Conservation (phyloP, 2,888 invertebrate species). For the Cheilosia urbana region DNA sequence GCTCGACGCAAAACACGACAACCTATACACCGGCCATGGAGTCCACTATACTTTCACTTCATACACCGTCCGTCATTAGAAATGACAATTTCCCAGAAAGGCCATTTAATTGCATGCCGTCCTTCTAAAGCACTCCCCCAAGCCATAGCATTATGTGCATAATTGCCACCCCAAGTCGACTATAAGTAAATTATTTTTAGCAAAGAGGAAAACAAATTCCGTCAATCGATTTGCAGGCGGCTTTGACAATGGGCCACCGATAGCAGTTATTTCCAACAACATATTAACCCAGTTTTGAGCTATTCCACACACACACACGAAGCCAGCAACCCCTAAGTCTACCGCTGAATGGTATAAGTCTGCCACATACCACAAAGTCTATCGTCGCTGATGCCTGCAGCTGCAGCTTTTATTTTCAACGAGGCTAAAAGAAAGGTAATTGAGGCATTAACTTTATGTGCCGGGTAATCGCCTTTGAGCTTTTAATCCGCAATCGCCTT, state of each 20-base stretch:
- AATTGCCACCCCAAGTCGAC: conserved; percentile 52
- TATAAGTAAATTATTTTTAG: conserved; percentile 52
- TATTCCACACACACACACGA: conserved; percentile 34
- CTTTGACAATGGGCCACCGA: conserved; percentile 65
- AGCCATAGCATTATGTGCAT: conserved; percentile 19
- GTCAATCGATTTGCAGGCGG: conserved; percentile 58
- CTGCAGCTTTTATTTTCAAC: conserved; percentile 57
- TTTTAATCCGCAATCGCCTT: conserved; percentile 67
- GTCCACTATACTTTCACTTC: conserved; percentile 15
- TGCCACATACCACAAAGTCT: conserved; percentile 15
- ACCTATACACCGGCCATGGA: neutral
- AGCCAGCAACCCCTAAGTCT: conserved; percentile 40
- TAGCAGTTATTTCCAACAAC: conserved; percentile 59
- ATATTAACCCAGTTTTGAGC: conserved; percentile 74
- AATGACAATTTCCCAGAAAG: conserved; percentile 71
- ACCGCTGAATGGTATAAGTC: conserved; percentile 48
- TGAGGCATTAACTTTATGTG: conserved; percentile 70
- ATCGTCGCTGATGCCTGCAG: conserved; percentile 19
- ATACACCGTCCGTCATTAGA: conserved; percentile 38
- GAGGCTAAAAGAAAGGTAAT: conserved; percentile 61
- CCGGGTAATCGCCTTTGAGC: conserved; percentile 69
- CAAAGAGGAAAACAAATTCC: conserved; percentile 37
- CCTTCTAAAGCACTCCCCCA: neutral
- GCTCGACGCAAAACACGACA: conserved; percentile 18
- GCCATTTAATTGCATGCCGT: conserved; percentile 65